A percentile compares a stretch with the other conserved stretches of the same genome.
Conservation (phyloP, 1,140 invertebrate species). For the Rhyacophila brunnea region DNA sequence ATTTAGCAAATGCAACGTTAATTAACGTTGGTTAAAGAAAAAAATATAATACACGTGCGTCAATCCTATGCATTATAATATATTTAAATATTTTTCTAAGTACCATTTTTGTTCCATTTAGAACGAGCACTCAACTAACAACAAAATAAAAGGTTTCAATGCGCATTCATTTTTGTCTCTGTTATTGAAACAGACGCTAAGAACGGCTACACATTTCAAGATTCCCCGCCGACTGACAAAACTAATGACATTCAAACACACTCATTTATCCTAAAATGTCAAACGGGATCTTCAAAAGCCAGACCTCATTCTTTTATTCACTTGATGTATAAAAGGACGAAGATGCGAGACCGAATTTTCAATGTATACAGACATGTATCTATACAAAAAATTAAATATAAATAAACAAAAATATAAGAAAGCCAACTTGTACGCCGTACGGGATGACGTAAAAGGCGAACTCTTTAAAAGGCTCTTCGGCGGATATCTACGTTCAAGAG, state of each 20-base stretch:
- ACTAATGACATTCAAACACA: constrained; percentile 16
- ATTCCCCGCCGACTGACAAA: constrained; percentile 8
- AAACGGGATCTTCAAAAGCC: constrained; percentile 16
- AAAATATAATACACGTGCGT: too few species aligned
- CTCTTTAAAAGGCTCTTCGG: constrained; percentile 2
- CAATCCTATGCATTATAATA: too few species aligned
- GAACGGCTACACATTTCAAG: background rate
- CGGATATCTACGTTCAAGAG: constrained; percentile 8
- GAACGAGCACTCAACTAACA: too few species aligned
- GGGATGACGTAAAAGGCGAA: too few species aligned
- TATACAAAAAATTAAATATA: background rate
- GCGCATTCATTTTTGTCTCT: background rate
- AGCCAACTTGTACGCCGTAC: too few species aligned
- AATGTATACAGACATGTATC: constrained; percentile 3
- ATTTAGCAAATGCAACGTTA: too few species aligned
- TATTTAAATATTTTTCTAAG: too few species aligned
- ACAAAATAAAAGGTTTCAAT: background rate
- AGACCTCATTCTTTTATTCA: constrained; percentile 2
- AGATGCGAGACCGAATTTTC: constrained; percentile 1
- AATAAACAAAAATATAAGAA: background rate
- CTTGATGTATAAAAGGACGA: background rate
- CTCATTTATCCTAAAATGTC: constrained; percentile 17
- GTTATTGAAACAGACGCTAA: background rate
- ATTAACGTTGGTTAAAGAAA: too few species aligned
- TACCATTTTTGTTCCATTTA: too few species aligned